Conservation (phyloP, 1,140 invertebrate species). For the Cryptotermes secundus region DNA sequence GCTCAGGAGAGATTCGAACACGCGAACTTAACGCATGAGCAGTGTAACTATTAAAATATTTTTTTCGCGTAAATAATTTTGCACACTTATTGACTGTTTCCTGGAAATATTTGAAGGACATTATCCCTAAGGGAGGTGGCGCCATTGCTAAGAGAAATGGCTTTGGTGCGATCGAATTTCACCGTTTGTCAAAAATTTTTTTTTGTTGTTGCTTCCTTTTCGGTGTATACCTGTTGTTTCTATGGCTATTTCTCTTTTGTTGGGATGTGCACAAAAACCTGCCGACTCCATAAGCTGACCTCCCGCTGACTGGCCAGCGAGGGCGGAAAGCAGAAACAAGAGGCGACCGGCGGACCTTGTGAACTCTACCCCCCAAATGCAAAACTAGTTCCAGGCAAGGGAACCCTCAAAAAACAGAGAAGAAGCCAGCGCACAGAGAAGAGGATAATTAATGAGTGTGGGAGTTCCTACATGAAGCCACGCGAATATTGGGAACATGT, state of each 20-base stretch:
- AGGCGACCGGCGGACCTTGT: neutral
- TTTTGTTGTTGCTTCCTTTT: neutral
- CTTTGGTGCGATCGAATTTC: neutral
- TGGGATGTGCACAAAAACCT: neutral
- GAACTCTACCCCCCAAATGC: neutral
- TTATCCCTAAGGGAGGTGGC: neutral
- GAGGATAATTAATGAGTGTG: neutral
- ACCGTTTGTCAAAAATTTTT: neutral
- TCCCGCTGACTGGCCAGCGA: neutral
- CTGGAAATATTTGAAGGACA: neutral
- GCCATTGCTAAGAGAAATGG: neutral
- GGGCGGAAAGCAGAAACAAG: neutral
- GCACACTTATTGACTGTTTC: neutral
- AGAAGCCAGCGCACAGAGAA: neutral
- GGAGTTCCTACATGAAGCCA: neutral
- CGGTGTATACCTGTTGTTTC: slow-evolving; percentile 4
- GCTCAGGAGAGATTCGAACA: too few species aligned
- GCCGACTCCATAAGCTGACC: neutral
- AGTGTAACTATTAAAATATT: too few species aligned
- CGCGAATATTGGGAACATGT: neutral
- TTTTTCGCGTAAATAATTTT: neutral
- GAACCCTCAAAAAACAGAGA: neutral
- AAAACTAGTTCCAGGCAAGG: neutral
- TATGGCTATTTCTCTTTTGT: neutral
- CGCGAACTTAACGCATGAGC: too few species aligned